These are phyloP conservation scores for Leptosomus discolor DNA, from an alignment of 2,113 vertebrate species.

Conservation along the genomic window DNA sequence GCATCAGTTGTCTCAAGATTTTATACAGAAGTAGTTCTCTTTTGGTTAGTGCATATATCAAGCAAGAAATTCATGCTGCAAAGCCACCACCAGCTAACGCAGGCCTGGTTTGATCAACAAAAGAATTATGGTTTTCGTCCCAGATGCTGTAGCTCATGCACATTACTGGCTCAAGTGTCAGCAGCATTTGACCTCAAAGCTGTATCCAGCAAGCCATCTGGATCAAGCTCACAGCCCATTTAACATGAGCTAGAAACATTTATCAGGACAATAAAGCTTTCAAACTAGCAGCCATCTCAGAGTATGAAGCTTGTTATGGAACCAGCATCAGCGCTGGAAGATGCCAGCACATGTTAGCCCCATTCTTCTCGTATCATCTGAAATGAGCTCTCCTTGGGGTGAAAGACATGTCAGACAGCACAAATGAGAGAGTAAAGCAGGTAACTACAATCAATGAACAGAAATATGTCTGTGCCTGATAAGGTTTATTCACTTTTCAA, in stretches of 20 bases:
- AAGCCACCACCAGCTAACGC: neutral
- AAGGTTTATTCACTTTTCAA: slow-evolving; percentile 4
- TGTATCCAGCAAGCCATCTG: slow-evolving; percentile 46
- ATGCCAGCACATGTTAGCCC: neutral
- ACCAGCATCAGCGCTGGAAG: neutral
- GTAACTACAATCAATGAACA: slow-evolving; percentile 1
- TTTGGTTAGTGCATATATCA: neutral
- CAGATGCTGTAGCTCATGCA: slow-evolving; percentile 21
- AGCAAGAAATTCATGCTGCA: neutral
- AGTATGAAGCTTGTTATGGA: neutral
- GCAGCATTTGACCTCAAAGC: slow-evolving; percentile 51
- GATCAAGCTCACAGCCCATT: slow-evolving; percentile 46
- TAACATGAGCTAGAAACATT: slow-evolving; percentile 41
- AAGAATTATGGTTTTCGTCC: neutral
- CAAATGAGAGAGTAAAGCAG: neutral
- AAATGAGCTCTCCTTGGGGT: neutral
- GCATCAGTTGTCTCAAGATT: neutral
- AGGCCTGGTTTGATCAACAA: neutral
- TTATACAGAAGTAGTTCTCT: neutral
- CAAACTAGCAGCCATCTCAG: neutral
- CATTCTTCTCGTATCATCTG: neutral
- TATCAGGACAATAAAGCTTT: slow-evolving; percentile 52
- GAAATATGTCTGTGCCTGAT: neutral
- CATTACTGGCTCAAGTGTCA: slow-evolving; percentile 25
- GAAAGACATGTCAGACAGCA: neutral